These are phyloP conservation scores for Macrotus californicus DNA, from an alignment of 2,113 vertebrate species.

Conservation along the genomic window DNA sequence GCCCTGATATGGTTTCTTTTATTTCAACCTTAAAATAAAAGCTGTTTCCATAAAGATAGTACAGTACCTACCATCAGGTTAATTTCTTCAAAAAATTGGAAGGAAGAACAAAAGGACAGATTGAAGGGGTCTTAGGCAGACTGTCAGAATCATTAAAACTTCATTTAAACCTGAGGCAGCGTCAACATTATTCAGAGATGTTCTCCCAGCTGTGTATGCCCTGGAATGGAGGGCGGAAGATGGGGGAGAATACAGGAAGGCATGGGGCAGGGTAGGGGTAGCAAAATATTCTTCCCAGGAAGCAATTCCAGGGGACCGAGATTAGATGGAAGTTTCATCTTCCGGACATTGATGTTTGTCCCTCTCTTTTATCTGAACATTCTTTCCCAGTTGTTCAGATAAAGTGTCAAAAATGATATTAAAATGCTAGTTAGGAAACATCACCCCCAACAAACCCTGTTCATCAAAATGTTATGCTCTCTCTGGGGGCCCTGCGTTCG, in stretches of 20 bases:
- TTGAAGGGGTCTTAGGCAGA: not conserved
- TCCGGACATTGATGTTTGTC: constrained; percentile 27
- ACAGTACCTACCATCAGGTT: constrained; percentile 5
- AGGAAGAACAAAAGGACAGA: constrained; percentile 33
- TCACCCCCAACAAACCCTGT: constrained; percentile 56
- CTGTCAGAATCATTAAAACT: constrained; percentile 39
- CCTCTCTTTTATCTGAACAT: constrained; percentile 40
- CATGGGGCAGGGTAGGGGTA: not conserved
- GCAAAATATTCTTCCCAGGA: not conserved
- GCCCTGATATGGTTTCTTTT: constrained; percentile 13
- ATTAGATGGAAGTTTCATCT: constrained; percentile 25
- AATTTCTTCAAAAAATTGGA: constrained; percentile 56
- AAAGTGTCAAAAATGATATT: constrained; percentile 59
- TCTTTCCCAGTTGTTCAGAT: constrained; percentile 41
- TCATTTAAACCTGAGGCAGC: constrained; percentile 24
- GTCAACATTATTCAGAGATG: not conserved
- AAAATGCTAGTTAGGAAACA: constrained; percentile 59
- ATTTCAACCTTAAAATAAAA: constrained; percentile 48
- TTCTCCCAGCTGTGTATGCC: not conserved
- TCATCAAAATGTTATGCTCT: constrained; percentile 69
- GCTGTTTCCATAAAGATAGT: not conserved
- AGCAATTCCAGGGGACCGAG: not conserved
- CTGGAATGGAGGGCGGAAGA: not conserved
- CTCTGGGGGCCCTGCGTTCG: constrained; percentile 53
- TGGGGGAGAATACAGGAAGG: not conserved